phyloP scores from a whole-genome alignment of 2,888 invertebrate genomes.

The Coremacera marginata region DNA sequence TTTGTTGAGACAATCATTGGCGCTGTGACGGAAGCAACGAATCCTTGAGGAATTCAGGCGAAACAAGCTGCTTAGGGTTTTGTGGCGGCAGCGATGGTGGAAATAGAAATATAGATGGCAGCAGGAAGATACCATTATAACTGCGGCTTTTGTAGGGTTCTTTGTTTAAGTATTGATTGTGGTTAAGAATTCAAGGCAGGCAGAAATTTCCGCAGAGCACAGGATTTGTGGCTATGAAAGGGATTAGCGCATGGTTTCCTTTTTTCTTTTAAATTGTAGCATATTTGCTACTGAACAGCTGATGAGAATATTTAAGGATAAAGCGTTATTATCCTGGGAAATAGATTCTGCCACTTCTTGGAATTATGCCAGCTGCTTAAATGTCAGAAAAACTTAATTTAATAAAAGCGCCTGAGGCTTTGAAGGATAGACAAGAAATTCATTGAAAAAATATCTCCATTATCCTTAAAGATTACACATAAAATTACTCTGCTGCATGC shows the following conservation, averaged over 20 bases:
- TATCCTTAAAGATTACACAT: neutral
- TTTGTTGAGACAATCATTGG: slow-evolving; percentile 16
- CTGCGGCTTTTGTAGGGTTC: no score
- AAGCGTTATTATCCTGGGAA: neutral
- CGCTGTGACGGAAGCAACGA: slow-evolving; percentile 20
- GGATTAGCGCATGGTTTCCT: no score
- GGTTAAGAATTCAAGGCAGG: no score
- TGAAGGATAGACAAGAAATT: neutral
- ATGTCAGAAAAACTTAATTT: neutral
- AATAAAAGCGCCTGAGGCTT: neutral
- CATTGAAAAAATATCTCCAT: neutral
- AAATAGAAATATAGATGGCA: no score
- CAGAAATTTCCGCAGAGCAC: no score
- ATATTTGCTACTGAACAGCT: no score
- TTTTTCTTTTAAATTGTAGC: no score
- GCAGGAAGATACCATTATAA: no score
- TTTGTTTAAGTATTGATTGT: no score
- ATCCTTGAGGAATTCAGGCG: slow-evolving; percentile 29
- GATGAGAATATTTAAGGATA: no score
- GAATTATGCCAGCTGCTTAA: neutral
- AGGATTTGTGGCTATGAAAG: no score
- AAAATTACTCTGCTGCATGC: neutral
- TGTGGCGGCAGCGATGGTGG: no score
- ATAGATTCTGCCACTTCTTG: neutral
- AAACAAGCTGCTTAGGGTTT: neutral